Conservation (phyloP, 1,140 invertebrate species). For the Eueides isabella region DNA sequence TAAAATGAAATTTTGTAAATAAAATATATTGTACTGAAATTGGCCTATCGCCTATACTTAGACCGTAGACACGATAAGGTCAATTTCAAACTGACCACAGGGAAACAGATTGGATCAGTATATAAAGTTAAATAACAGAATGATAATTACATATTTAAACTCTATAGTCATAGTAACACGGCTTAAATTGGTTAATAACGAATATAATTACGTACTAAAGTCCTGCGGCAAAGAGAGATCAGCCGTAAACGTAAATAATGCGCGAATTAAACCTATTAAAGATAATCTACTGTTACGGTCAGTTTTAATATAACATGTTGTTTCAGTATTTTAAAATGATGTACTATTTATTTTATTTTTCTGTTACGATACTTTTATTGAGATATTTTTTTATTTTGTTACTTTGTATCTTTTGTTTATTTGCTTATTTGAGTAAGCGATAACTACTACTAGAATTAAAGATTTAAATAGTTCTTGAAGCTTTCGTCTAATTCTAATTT, state of each 20-base stretch:
- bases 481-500: too few relatives aligned
- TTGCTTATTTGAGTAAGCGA: too few relatives aligned
- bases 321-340: not conserved
- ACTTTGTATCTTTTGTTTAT: too few relatives aligned
- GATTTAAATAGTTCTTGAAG: too few relatives aligned
- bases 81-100: slow-evolving; percentile 23
- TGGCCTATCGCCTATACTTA: not conserved
- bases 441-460: too few relatives aligned
- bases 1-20: not conserved
- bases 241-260: slow-evolving; percentile 13
- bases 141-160: not conserved
- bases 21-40: not conserved
- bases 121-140: not conserved
- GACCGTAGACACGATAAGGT: slow-evolving; percentile 12
- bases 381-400: not conserved
- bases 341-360: not conserved
- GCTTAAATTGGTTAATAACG: slow-evolving; percentile 3
- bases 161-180: not conserved
- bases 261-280: slow-evolving; percentile 4
- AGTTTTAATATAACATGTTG: not conserved
- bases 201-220: slow-evolving; percentile 15
- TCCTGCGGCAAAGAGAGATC: slow-evolving; percentile 27
- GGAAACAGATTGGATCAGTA: slow-evolving; percentile 11
- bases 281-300: slow-evolving; percentile 11
- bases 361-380: not conserved